Evolutionary conservation across 2,113 vertebrate species (phyloP), one percentile per base, ranked within the genome.

Genomic region (Nothoprocta pentlandii): DNA sequence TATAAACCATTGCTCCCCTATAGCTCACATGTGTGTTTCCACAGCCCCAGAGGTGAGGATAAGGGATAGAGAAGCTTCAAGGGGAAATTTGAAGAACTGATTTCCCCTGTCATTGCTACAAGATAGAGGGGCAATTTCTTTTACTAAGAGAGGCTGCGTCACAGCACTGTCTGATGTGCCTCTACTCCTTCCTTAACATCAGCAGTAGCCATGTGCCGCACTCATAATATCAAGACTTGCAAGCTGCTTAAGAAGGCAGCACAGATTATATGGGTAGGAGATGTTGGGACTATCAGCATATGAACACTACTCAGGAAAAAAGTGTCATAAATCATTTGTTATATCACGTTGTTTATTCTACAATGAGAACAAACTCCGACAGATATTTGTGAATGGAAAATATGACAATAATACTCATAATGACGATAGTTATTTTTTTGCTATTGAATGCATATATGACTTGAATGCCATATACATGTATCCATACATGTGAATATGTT

Each of bases 221-320:
- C 70, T 67, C 51, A 23, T 53, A 54, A 54, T 54, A 28, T 54
- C 28, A 54, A 54, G 53, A 15, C 53, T 28, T 16, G 5, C 2
- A 32, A 28, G 54, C 54, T 56, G 28, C 54, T 30, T 14, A 30
- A 30, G 54, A 56, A 30, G 54, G 21, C 12, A 75, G 7, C 1
- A 16, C 3, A 12, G 15, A 32, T 41, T 0, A 0, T n/a, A 62
- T 56, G 58, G 13, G 4, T 4, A 12, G 19, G 23, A 78, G 32
- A 58, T 41, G 7, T 58, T 26, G 51, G 61, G 28, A 11, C 28
- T 79, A 79, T 63, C 44, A 67, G 22, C 28, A 17, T 9, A 44
- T 16, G 19, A 81, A 69, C 6, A 20, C 2, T 28, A 30, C 13
- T 70, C 32, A 70, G 44, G 16, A 70, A 32, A 69, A 64, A 32